Conservation (phyloP, 1,140 invertebrate genomes). For the Eueides isabella region DNA sequence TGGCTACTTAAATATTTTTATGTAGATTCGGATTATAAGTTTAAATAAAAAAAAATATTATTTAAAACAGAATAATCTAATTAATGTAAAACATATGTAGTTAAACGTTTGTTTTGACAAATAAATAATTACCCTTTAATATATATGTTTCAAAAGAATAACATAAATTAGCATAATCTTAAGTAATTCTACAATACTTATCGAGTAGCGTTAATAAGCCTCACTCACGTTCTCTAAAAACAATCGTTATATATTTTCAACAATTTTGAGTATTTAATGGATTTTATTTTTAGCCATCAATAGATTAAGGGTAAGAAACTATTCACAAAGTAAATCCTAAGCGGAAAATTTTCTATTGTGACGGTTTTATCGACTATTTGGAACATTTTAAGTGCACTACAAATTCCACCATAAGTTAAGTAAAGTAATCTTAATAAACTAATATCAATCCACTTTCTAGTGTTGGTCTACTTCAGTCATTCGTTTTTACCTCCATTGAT, state of each 20-base stretch:
- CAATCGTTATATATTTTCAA: slow-evolving; percentile 1
- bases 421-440: slow-evolving; percentile 21
- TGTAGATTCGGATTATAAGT: too few species aligned
- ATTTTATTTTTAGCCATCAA: background rate
- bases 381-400: background rate
- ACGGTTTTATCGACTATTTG: background rate
- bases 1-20: background rate
- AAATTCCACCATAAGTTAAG: background rate
- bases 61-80: too few species aligned
- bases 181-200: background rate
- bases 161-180: background rate
- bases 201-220: background rate
- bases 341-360: background rate
- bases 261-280: slow-evolving; percentile 9
- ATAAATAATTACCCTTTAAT: background rate
- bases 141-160: background rate
- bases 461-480: background rate
- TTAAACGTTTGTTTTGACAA: background rate
- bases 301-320: background rate
- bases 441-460: slow-evolving; percentile 9
- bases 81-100: too few species aligned
- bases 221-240: background rate
- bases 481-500: slow-evolving; percentile 24
- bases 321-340: background rate
- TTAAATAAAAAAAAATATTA: background rate